Evolutionary conservation across 2,888 invertebrate species (phyloP), one percentile per base, ranked within the genome.

Genomic region (Marasmarcha lunaedactyla): DNA sequence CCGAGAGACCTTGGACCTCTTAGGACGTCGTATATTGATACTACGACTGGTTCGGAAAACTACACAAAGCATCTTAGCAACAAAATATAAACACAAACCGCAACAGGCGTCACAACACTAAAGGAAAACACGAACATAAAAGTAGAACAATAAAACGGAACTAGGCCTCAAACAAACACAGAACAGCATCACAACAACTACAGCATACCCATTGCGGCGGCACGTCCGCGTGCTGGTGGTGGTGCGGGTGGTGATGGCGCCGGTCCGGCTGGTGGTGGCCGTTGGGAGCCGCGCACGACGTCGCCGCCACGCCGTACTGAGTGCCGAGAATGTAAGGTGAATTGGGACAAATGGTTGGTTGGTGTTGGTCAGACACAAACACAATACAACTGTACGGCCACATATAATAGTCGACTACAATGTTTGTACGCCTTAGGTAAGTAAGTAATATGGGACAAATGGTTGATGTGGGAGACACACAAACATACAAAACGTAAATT

Each of bases 221-320:
- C 41, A 83, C 79, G 55, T 83, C 81, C 34, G 83, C 83, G 72
- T 78, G 81, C 59, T 77, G 83, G 51, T 78, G 79, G 36, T 74
- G 51, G 42, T 71, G 69, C 42, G 64, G 72, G 47, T 69, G 71
- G 42, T 69, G 71, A 47, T 74, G 77, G 39, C 78, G 61, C 36
- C 78, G 51, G 63, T 77, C 77, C 15, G 69, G 65, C 61, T 74
- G 77, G 59, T 79, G 83, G 67, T 81, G 81, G 39, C 78, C 78
- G 69, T 78, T 76, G 49, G 73, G 59, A 38, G 78, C 78, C 43
- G 79, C 73, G 60, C 83, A 81, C 59, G 79, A 81, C 49, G 81
- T 81, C 63, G 81, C 81, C 70, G 83, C 81, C 68, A 81, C 81
- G 57, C 83, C 83, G 66, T 83, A 83, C 81, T 81, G 65, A n/a